These are phyloP conservation scores for Hyperoodon ampullatus DNA, from an alignment of 2,113 vertebrate genomes.

Conservation along the genomic window DNA sequence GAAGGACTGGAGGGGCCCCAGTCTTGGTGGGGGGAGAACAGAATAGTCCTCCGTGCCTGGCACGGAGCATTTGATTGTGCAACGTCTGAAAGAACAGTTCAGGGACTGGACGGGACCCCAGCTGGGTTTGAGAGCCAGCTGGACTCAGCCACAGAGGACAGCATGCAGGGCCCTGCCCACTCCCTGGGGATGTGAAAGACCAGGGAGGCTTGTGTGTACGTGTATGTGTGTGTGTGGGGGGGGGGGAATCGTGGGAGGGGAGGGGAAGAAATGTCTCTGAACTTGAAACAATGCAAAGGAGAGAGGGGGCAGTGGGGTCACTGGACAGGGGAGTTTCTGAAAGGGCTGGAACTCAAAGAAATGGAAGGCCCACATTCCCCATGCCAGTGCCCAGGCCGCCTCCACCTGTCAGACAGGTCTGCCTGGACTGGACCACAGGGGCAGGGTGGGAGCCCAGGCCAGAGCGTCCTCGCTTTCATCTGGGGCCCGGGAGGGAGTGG, in stretches of 20 bases:
- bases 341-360: not conserved
- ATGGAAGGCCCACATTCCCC: not conserved
- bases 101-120: constrained; percentile 61
- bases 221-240: not conserved
- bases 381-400: not conserved
- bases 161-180: not conserved
- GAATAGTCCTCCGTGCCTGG: constrained; percentile 29
- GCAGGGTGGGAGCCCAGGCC: not conserved
- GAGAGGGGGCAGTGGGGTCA: not conserved
- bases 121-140: constrained; percentile 54
- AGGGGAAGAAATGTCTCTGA: not conserved
- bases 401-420: not conserved
- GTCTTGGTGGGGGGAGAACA: not conserved
- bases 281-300: not conserved
- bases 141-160: not conserved
- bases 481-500: not conserved
- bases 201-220: not conserved
- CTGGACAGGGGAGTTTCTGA: not conserved
- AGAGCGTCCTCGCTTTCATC: not conserved
- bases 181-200: constrained; percentile 47
- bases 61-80: constrained; percentile 43
- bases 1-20: not conserved
- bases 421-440: not conserved
- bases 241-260: not conserved
- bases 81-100: constrained; percentile 10